Evolutionary conservation across 2,797 vertebrate species (phyloP).

Genomic region (Hydrophis major): DNA sequence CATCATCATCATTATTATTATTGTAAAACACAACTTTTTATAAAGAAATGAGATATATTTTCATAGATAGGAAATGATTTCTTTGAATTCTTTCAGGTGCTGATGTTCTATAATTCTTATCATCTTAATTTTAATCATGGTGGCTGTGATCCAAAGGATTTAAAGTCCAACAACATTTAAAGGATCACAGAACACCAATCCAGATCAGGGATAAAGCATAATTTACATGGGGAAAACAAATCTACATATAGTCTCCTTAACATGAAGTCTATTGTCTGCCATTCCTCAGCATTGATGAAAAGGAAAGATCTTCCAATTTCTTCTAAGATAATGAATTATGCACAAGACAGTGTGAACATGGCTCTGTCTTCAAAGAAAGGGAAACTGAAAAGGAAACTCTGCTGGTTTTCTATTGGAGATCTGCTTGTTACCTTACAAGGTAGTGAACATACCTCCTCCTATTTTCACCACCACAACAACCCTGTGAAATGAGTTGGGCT

Average conservation of each 20-base stretch:
- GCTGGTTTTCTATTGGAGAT: background rate
- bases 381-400: background rate
- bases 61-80: background rate
- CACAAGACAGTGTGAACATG: background rate
- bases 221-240: background rate
- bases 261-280: background rate
- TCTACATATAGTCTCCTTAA: background rate
- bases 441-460: background rate
- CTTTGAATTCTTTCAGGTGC: background rate
- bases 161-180: background rate
- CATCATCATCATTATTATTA: background rate
- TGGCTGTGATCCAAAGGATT: background rate
- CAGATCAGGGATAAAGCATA: background rate
- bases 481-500: background rate
- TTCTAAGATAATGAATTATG: background rate
- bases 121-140: background rate
- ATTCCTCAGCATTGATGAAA: background rate
- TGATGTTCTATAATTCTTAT: background rate
- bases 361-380: background rate
- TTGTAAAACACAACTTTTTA: slow-evolving; percentile 17
- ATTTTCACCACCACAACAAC: background rate
- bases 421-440: background rate
- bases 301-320: background rate
- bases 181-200: background rate
- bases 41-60: slow-evolving; percentile 20